Base-by-base conservation (phyloP, 2,113 vertebrate genomes). In the Columba janthina region DNA sequence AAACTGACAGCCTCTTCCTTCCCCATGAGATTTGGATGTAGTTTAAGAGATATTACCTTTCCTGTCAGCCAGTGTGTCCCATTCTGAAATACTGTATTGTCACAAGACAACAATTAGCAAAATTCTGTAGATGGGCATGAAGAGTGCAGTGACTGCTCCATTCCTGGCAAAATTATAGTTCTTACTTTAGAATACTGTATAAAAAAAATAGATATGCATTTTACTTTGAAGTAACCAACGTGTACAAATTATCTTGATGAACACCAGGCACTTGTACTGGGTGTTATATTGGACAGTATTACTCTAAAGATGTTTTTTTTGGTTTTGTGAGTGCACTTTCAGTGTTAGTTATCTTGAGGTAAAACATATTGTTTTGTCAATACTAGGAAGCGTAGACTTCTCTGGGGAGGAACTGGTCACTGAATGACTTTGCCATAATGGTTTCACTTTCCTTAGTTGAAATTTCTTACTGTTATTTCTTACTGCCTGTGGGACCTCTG, bases 41-140 rank as follows among this genome's bases (percentile, higher is more conserved):
- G 10, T 29, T 86, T 81, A 57, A 24, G 7, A 24, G 50, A 9
- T 57, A 15, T 1, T 58, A 38, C 22, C 13, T 73, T 83, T 85
- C 40, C 64, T 53, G 26, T 69, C 32, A 69, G 50, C 22, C 28
- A 32, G 0, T 24, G 10, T 56, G 18, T 69, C 28, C 18, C 1
- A 0, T 67, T 94, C 40, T 51, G 57, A 78, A 75, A 78, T 22
- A 12, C 42, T 36, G 15, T 17, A 18, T 38, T 90, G 71, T 75
- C 60, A 31, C 11, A 74, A 71, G 78, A 32, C 17, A 78, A 25
- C 26, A 38, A 14, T 56, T 31, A 38, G 22, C 48, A 81, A 62
- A 58, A n/a, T 3, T 38, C 64, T 85, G 54, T 44, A n/a, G 24
- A 11, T 76, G 58, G 40, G 5, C 0, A 0, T 1, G 12, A 67